phyloP scores from a whole-genome alignment of 2,797 vertebrate genomes.

The Sebastes glaucus region DNA sequence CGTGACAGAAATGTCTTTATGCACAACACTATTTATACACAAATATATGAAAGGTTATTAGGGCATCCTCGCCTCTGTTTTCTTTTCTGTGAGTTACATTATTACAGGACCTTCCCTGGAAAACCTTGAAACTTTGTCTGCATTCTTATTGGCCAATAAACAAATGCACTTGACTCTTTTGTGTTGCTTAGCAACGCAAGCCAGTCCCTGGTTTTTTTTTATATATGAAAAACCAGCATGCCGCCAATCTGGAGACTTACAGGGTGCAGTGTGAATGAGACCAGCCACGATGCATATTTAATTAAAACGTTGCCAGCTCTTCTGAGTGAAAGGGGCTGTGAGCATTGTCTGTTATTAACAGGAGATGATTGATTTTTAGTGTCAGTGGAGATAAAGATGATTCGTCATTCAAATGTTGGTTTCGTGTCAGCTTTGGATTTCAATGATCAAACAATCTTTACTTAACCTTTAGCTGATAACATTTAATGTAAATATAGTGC shows the following conservation, averaged over 20 bases:
- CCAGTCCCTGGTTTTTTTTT: slow-evolving; percentile 65
- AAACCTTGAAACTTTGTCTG: slow-evolving; percentile 77
- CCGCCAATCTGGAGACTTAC: slow-evolving; percentile 72
- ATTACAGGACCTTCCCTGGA: slow-evolving; percentile 52
- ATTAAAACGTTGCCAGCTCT: slow-evolving; percentile 57
- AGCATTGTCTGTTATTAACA: slow-evolving; percentile 27
- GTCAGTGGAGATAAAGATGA: slow-evolving; percentile 6
- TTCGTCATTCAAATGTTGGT: background rate
- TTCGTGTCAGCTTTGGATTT: slow-evolving; percentile 14
- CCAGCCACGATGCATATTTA: slow-evolving; percentile 59
- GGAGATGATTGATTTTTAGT: slow-evolving; percentile 22
- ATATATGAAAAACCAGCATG: slow-evolving; percentile 75
- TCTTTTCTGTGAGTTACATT: slow-evolving; percentile 28
- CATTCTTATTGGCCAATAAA: slow-evolving; percentile 72
- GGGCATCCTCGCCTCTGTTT: slow-evolving; percentile 6
- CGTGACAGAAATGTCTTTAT: background rate
- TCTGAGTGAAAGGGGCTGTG: slow-evolving; percentile 16
- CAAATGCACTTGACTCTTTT: slow-evolving; percentile 77
- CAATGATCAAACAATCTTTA: background rate
- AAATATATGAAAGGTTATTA: slow-evolving; percentile 27
- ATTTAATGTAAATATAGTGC: background rate
- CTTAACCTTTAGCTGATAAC: background rate
- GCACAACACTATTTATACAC: slow-evolving; percentile 20
- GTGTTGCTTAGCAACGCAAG: slow-evolving; percentile 80
- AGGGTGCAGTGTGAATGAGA: slow-evolving; percentile 63